These are phyloP conservation scores for Nomada flava DNA, from an alignment of 2,888 invertebrate genomes.

Conservation along the genomic window DNA sequence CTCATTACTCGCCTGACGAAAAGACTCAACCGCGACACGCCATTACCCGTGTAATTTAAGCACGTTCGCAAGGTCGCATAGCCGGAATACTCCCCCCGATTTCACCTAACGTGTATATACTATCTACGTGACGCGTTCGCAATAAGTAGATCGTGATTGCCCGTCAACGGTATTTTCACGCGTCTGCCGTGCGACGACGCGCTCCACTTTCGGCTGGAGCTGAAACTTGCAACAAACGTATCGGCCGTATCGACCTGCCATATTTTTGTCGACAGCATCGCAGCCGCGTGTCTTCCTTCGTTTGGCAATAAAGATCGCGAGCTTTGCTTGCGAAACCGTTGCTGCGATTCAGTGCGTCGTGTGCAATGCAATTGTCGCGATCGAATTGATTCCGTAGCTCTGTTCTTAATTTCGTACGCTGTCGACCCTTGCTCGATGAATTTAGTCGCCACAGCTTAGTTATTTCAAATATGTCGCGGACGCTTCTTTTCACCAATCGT, in stretches of 20 bases:
- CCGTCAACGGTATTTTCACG: not conserved
- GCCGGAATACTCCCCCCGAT: conserved; percentile 19
- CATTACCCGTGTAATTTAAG: not conserved
- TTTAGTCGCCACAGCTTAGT: no score
- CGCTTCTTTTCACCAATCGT: no score
- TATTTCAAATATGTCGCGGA: no score
- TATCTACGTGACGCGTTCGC: not conserved
- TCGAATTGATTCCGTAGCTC: not conserved
- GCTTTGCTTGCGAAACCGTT: not conserved
- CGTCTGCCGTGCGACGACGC: not conserved
- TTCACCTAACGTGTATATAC: not conserved
- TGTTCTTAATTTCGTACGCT: not conserved
- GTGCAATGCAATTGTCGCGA: not conserved
- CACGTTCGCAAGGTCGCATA: conserved; percentile 30
- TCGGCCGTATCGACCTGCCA: not conserved
- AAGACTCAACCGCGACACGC: not conserved
- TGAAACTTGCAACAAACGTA: not conserved
- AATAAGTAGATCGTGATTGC: conserved; percentile 28
- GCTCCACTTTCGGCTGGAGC: not conserved
- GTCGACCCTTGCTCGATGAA: not conserved
- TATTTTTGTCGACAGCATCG: not conserved
- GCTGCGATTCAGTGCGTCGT: not conserved
- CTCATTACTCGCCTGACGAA: not conserved
- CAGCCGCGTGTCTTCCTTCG: not conserved
- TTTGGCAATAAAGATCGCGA: not conserved